Conservation (phyloP, 2,797 vertebrate genomes). For the Pangasius krempfi region DNA sequence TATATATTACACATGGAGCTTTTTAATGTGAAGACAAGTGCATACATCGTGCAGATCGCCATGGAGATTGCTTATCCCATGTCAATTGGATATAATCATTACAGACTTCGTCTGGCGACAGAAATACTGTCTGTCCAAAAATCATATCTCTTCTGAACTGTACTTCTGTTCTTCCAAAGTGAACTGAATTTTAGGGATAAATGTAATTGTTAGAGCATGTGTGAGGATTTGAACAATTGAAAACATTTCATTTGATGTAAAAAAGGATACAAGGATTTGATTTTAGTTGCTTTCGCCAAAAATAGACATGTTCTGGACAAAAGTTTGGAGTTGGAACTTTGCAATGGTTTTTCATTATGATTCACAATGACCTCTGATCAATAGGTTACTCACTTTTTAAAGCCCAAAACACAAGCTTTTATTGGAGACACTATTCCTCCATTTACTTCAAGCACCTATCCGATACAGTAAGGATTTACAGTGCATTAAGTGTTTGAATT, state of each 20-base stretch:
- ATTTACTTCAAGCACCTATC: not conserved
- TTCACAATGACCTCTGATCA: not conserved
- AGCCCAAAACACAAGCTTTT: not conserved
- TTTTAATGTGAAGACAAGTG: not conserved
- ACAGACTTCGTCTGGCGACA: not conserved
- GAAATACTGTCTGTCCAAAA: not conserved
- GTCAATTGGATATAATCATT: not conserved
- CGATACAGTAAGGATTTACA: constrained; percentile 10
- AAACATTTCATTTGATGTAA: not conserved
- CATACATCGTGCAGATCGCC: not conserved
- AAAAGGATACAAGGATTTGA: not conserved
- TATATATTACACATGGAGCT: not conserved
- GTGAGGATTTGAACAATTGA: not conserved
- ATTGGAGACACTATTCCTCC: not conserved
- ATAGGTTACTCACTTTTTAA: not conserved
- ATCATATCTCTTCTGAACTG: not conserved
- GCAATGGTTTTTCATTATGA: not conserved
- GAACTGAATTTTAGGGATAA: not conserved
- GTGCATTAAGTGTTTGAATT: constrained; percentile 19
- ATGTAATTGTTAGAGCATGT: not conserved
- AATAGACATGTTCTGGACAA: not conserved
- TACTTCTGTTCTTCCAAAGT: not conserved
- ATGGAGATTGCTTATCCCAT: not conserved
- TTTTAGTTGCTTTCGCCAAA: not conserved
- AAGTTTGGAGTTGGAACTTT: not conserved